Base-by-base conservation (phyloP, 2,113 vertebrate species). In the Lipotes vexillifer region DNA sequence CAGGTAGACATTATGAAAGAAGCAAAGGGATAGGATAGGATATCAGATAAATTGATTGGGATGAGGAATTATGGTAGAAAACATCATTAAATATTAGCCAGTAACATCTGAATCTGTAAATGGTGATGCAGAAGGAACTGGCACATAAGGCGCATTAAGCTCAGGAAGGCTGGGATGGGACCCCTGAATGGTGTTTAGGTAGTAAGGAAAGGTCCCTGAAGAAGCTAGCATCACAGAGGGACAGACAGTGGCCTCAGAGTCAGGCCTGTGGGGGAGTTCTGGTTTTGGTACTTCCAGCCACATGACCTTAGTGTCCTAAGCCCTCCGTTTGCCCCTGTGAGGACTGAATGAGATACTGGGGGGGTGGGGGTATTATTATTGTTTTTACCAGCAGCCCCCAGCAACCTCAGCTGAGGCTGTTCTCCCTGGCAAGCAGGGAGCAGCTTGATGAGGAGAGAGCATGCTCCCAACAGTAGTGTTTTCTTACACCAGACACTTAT, bases 241-340 rank as follows among this genome's bases (percentile, higher is more conserved):
- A 11, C 13, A 78, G 57, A 11, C 36, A 27, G 8, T 17, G 25
- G 46, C 57, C n/a, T 61, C 46, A n/a, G 44, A 49, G 27, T 29
- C 59, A 36, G 65, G 36, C 46, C 46, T n/a, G n/a, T 8, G 0
- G 12, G 46, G 14, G 8, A 12, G 5, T 65, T 78, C 75, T 80
- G 46, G 31, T 38, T 36, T 2, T 85, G 5, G 23, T 23, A 7
- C 55, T 44, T 63, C 4, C 59, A 55, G 57, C 38, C 36, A 10
- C 2, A 1, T 6, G 36, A 29, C 33, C 31, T 72, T 38, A 41
- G 20, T 15, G 4, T 23, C 12, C 25, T 6, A 0, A 36, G 12
- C 36, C 12, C 38, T n/a, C 63, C 8, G 0, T 23, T 13, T 77
- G 85, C 49, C 31, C 44, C 20, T 4, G n/a, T 27, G 85, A 46